These are phyloP conservation scores for Ciconia boyciana DNA, from an alignment of 2,113 vertebrate species.

Conservation along the genomic window DNA sequence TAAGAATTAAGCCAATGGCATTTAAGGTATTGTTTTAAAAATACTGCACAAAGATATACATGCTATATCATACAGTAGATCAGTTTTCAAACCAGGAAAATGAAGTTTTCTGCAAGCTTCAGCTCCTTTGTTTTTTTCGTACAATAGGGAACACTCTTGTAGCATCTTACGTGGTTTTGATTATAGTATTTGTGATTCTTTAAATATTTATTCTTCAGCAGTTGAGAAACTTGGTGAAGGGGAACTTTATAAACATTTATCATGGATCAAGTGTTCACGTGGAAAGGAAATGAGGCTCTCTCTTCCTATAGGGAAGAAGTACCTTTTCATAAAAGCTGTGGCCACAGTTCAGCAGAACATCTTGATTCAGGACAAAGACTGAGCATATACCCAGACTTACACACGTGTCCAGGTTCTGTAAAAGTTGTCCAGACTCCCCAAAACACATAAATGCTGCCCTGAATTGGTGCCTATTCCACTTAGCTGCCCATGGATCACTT, in stretches of 20 bases:
- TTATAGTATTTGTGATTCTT: slow-evolving; percentile 46
- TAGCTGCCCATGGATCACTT: not conserved
- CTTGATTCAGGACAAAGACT: not conserved
- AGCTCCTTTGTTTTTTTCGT: not conserved
- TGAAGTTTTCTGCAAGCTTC: slow-evolving; percentile 25
- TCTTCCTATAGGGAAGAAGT: not conserved
- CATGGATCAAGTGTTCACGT: not conserved
- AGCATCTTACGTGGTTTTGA: slow-evolving; percentile 41
- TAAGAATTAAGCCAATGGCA: slow-evolving; percentile 62
- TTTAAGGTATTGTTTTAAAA: slow-evolving; percentile 67
- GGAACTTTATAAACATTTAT: slow-evolving; percentile 26
- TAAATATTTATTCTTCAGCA: slow-evolving; percentile 44
- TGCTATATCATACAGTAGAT: not conserved
- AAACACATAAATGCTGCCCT: not conserved
- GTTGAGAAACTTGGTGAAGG: slow-evolving; percentile 32
- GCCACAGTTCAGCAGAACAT: not conserved
- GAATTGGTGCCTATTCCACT: not conserved
- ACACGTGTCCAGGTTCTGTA: not conserved
- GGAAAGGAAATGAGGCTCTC: slow-evolving; percentile 32
- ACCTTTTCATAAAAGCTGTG: not conserved
- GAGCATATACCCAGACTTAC: not conserved
- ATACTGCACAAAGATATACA: slow-evolving; percentile 45
- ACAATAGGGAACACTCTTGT: not conserved
- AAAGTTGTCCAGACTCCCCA: not conserved
- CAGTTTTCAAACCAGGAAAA: slow-evolving; percentile 45